Base-by-base conservation (phyloP, 1,140 invertebrate species). In the Helicoverpa zea region DNA sequence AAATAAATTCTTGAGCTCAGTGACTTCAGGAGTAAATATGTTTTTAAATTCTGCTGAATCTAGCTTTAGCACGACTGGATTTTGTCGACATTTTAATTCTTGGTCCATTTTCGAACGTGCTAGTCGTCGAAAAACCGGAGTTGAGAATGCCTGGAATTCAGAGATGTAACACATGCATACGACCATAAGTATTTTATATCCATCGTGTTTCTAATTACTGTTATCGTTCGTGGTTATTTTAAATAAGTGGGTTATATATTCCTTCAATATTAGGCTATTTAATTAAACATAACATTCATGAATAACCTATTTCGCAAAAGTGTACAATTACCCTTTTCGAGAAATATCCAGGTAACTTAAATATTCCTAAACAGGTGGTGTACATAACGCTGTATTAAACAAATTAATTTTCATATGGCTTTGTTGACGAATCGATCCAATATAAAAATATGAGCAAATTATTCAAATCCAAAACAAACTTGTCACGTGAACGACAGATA, bases 21-120 rank as follows among this genome's bases (percentile, higher is more conserved):
- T 92, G 14, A 99, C 93, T 94, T 99, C 97, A 43, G 97, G 96
- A 2, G 98, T 98, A 87, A 99, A 98, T 64, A 99, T 96, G 11
- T 96, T 96, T 80, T 96, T 96, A 88, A 98, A 99, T 92, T 98
- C 96, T 11, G 96, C 95, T 14, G 95, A 95, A 84, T 98, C 96
- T 2, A 98, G 87, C 88, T 96, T 97, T 77, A 93, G 96, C n/a
- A 98, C 96, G 2, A 97, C 89, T 1, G 97, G 97, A 90, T 97
- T 91, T 82, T 96, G 92, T 64, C 97, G 95, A 83, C 93, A 95
- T 86, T 95, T 95, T 18, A 95, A 79, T 3, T 95, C 86, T 81
- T 92, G 91, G 29, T 95, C 95, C 77, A 92, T 91, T 85, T 88
- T 91, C 68, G 88, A 89, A 72, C 87, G 85, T 35, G 82, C 18